Percentiles rank a stretch among this genome's conserved stretches.
Conservation (phyloP, 30 jellyfish, hydroid and myxozoan genomes). For the Cassiopea xamachana region DNA sequence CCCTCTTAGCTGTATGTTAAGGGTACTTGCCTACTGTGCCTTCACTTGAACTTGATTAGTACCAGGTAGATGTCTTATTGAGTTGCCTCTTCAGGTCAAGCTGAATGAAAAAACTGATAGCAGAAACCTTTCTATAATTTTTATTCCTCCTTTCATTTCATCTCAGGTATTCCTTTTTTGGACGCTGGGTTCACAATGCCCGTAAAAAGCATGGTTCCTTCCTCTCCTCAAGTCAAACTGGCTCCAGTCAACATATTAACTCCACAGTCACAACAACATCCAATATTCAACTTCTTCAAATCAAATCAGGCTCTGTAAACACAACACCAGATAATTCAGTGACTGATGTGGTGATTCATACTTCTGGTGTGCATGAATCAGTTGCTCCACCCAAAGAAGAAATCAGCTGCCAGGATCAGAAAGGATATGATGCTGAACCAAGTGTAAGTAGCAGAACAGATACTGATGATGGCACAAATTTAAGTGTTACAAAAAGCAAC, state of each 20-base stretch:
- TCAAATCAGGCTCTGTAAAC: conserved; percentile 36
- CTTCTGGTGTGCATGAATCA: conserved; percentile 29
- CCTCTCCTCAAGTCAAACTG: conserved; percentile 58
- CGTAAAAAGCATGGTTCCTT: conserved; percentile 67
- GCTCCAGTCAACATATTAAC: conserved; percentile 36
- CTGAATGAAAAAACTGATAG: too few species aligned
- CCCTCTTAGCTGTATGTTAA: too few species aligned
- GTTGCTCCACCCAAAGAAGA: not conserved
- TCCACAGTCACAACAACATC: conserved; percentile 43
- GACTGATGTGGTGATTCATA: conserved; percentile 43
- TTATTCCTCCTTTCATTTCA: not conserved
- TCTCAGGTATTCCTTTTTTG: not conserved
- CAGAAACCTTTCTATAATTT: too few species aligned
- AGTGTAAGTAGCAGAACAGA: not conserved
- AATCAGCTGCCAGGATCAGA: not conserved
- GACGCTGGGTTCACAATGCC: not conserved
- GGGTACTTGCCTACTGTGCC: too few species aligned
- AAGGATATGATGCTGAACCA: not conserved
- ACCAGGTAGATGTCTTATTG: too few species aligned
- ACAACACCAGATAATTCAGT: conserved; percentile 52
- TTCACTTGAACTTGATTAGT: too few species aligned
- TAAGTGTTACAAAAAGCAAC: not conserved
- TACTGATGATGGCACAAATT: not conserved
- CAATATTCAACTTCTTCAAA: conserved; percentile 22
- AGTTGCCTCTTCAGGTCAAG: too few species aligned